Conservation (phyloP, 2,797 vertebrate species). For the Staurois parvus region DNA sequence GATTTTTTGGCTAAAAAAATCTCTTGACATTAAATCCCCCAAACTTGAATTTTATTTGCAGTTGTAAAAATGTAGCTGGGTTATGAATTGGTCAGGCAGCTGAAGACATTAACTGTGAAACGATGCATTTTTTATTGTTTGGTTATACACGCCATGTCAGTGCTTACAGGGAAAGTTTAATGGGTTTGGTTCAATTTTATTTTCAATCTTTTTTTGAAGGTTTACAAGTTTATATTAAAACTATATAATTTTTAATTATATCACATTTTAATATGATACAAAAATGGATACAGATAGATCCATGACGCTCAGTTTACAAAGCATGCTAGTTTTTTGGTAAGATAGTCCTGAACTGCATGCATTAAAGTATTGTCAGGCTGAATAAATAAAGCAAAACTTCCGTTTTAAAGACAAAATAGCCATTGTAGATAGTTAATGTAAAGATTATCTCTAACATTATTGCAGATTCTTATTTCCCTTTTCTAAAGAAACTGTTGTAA, state of each 20-base stretch:
- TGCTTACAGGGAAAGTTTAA: neutral
- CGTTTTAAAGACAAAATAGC: no score
- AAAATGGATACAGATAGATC: neutral
- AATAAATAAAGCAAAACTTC: no score
- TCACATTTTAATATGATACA: neutral
- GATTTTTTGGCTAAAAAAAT: conserved; percentile 4
- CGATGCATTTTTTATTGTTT: conserved; percentile 18
- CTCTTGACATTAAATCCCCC: conserved; percentile 40
- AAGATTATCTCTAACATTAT: no score
- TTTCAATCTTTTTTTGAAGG: neutral
- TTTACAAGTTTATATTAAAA: neutral
- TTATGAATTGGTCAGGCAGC: conserved; percentile 42
- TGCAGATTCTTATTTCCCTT: no score
- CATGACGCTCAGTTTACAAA: neutral
- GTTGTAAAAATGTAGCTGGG: conserved; percentile 38
- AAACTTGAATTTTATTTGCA: conserved; percentile 36
- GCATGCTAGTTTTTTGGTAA: neutral
- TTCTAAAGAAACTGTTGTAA: no score
- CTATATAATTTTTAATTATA: neutral
- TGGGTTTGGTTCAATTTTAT: neutral
- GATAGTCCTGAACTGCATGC: no score
- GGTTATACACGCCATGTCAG: neutral
- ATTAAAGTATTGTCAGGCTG: no score
- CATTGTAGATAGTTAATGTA: no score
- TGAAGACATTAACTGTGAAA: conserved; percentile 32